Evolutionary conservation across 2,797 vertebrate genomes (phyloP), one percentile per base, ranked within the genome.

Genomic region (Graptemys geographica): DNA sequence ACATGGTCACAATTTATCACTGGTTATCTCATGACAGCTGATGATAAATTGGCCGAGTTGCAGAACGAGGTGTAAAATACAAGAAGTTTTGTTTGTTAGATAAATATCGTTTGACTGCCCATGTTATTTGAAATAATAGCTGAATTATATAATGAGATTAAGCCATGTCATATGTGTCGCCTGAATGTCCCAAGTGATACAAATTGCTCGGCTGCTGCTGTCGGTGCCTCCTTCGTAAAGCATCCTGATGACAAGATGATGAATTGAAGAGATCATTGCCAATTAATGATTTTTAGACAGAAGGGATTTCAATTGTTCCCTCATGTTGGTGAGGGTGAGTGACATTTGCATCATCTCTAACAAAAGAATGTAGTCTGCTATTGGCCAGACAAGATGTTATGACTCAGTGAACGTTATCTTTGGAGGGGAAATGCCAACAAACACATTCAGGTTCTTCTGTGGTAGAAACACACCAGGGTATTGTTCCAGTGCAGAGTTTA

Each of bases 221-320:
- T 83, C 94, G 92, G 86, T 94, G 90, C 78, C 86, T 96, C 93
- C 93, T 94, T 91, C 92, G 95, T 92, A 93, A 93, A 96, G 93
- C 94, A 93, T 86, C 93, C 91, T 84, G 94, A 86, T 96, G 97
- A 96, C 97, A 97, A 96, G 91, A 96, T 96, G 91, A 98, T 95
- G 92, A 93, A 97, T 96, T 96, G 91, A 91, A 85, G 94, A 87
- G 81, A 93, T 95, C 5, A 19, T 53, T 96, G 88, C 90, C 96
- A 97, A 95, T 97, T 96, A 97, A 94, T 91, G 94, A 96, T 96
- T 96, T 96, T 96, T 93, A 96, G 94, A 96, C 96, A 96, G 87
- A 95, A 97, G 90, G 87, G 94, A 94, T 94, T 96, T 94, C 94
- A 95, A 91, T 95, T 93, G 91, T 69, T 96, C 90, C 91, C 96